phyloP scores from a whole-genome alignment of 1,140 invertebrate genomes.

The Scaptodrosophila lebanonensis region DNA sequence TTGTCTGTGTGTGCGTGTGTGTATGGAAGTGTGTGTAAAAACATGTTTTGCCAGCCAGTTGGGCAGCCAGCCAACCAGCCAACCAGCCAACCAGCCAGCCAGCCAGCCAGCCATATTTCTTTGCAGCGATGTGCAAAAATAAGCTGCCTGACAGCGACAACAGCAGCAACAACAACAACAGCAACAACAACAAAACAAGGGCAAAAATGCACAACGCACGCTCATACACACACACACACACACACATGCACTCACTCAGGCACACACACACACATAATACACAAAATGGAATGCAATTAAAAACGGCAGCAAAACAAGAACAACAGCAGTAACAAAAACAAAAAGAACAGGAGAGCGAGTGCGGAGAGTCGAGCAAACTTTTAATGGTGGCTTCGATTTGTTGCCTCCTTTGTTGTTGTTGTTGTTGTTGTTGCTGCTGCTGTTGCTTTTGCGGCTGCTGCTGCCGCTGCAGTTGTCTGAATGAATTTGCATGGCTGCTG shows the following conservation, averaged over 20 bases:
- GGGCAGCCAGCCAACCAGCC: background rate
- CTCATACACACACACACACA: slow-evolving; percentile 14
- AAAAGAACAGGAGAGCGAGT: slow-evolving; percentile 13
- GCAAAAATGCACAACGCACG: slow-evolving; percentile 31
- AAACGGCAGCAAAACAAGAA: slow-evolving; percentile 66
- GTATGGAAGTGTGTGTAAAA: slow-evolving; percentile 5
- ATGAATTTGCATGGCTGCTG: slow-evolving; percentile 61
- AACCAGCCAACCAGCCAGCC: slow-evolving; percentile 39
- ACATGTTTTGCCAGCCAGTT: slow-evolving; percentile 34
- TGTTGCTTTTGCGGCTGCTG: slow-evolving; percentile 31
- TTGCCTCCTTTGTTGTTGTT: background rate
- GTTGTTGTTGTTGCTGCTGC: slow-evolving; percentile 9
- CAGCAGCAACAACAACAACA: slow-evolving; percentile 20
- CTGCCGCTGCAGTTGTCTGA: slow-evolving; percentile 32
- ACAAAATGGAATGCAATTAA: slow-evolving; percentile 73
- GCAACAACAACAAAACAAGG: slow-evolving; percentile 18
- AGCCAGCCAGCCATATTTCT: slow-evolving; percentile 47
- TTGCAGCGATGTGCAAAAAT: slow-evolving; percentile 23
- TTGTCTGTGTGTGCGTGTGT: slow-evolving; percentile 5
- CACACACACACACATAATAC: slow-evolving; percentile 3
- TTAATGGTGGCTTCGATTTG: slow-evolving; percentile 70
- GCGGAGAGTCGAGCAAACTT: slow-evolving; percentile 28
- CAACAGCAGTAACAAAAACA: slow-evolving; percentile 31
- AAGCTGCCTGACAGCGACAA: slow-evolving; percentile 27
- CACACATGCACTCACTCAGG: background rate